Base-by-base conservation (phyloP, 2,797 vertebrate genomes). In the Falco cherrug region DNA sequence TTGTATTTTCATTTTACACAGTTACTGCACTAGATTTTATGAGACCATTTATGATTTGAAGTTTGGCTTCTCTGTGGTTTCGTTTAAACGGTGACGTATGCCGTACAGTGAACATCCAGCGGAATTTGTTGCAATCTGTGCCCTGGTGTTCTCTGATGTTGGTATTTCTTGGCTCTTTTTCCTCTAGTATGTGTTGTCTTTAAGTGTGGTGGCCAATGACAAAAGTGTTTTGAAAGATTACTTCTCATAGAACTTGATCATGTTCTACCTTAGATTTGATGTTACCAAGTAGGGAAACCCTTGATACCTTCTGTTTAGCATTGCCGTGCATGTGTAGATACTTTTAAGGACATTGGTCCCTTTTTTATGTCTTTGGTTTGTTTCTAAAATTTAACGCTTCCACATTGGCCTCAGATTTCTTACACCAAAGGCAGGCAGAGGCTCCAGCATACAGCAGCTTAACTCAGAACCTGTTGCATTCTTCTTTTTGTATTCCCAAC, bases 1-100 rank as follows among this genome's bases (percentile, higher is more conserved):
- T 88, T 84, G 78, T 89, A 82, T 94, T 94, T 89, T 70, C 67
- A 76, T 94, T 92, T 93, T 84, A 47, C 61, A 68, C 64, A 78
- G 57, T 79, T 90, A 76, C 37, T 86, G 65, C 57, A n/a, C 93
- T 71, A 75, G 77, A 61, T 93, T 96, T 96, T 94, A 92, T 75
- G 89, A 81, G 18, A 87, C 24, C 67, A 25, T 76, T 97, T 97
- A 71, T 71, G 78, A 57, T 61, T 74, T 91, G 56, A 93, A 90
- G 67, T 94, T 94, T 79, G 79, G 35, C 33, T 93, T 96, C 68
- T 96, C 87, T 90, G 84, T 84, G 70, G 54, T 41, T 92, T 76
- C 48, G 71, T 95, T 93, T 79, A 76, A 80, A 87, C 25, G 57
- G 61, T 84, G 45, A 84, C 91, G 67, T 73, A 71, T 87, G 78